Evolutionary conservation across 2,797 vertebrate species (phyloP).

Genomic region (Meriones psammophilus): DNA sequence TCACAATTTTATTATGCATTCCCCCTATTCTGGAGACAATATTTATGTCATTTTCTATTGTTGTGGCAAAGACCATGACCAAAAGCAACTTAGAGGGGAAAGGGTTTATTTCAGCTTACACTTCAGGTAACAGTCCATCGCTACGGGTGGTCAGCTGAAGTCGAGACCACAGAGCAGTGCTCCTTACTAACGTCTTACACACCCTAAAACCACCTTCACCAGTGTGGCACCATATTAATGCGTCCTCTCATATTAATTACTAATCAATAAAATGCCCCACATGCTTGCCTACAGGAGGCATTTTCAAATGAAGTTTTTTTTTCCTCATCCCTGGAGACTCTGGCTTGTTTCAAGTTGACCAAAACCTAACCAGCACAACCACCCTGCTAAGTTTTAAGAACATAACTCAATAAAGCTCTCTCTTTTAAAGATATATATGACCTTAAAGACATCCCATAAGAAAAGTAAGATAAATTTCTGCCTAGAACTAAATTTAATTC

Average conservation of each 20-base stretch:
- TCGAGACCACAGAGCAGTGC: neutral
- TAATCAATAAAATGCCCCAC: neutral
- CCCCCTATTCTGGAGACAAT: neutral
- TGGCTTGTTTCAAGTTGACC: neutral
- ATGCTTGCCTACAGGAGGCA: neutral
- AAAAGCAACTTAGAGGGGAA: neutral
- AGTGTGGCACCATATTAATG: neutral
- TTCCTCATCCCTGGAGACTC: neutral
- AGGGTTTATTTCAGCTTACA: neutral
- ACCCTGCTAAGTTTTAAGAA: neutral
- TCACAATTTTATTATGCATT: neutral
- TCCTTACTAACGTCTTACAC: neutral
- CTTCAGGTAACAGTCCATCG: neutral
- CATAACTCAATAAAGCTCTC: constrained; percentile 1
- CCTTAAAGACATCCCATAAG: constrained; percentile 19
- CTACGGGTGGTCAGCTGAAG: neutral
- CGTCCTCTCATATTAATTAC: neutral
- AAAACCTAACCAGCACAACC: neutral
- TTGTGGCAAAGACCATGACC: neutral
- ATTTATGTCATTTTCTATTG: neutral
- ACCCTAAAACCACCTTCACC: neutral
- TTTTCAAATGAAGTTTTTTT: neutral
- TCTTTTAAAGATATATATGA: constrained; percentile 55
- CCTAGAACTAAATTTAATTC: constrained; percentile 39
- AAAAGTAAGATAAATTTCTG: constrained; percentile 53